phyloP scores from a whole-genome alignment of 1,140 invertebrate species.

The Eueides isabella region DNA sequence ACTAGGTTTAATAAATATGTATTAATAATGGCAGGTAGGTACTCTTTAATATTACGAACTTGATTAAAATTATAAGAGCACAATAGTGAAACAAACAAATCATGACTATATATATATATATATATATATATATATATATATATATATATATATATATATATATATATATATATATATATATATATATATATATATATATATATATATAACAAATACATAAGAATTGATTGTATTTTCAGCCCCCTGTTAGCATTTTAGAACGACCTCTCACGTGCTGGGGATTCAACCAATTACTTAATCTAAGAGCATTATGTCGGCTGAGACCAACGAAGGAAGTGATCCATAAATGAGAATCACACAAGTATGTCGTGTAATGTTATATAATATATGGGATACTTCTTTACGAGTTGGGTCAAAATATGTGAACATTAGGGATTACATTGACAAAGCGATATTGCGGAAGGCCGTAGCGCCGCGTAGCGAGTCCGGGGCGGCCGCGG shows the following conservation, averaged over 20 bases:
- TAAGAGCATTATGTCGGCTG: slow-evolving; percentile 21
- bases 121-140: too few species aligned
- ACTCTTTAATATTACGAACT: too few species aligned
- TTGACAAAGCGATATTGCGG: slow-evolving; percentile 23
- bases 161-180: too few species aligned
- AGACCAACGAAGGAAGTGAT: neutral
- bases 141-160: too few species aligned
- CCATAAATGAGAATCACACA: neutral
- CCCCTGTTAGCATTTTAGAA: neutral
- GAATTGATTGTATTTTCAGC: neutral
- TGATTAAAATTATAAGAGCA: too few species aligned
- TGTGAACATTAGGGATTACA: neutral
- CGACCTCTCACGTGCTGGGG: slow-evolving; percentile 15
- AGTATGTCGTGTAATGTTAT: neutral
- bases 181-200: too few species aligned
- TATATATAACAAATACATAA: neutral
- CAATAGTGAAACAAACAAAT: too few species aligned
- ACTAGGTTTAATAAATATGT: too few species aligned
- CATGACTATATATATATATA: too few species aligned
- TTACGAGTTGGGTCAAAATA: neutral
- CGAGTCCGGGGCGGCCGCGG: neutral
- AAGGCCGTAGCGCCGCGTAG: neutral
- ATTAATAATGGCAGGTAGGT: too few species aligned
- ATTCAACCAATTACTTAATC: slow-evolving; percentile 36
- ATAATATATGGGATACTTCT: neutral